phyloP scores from a whole-genome alignment of 2,113 vertebrate genomes.

The Cebidichthys violaceus region DNA sequence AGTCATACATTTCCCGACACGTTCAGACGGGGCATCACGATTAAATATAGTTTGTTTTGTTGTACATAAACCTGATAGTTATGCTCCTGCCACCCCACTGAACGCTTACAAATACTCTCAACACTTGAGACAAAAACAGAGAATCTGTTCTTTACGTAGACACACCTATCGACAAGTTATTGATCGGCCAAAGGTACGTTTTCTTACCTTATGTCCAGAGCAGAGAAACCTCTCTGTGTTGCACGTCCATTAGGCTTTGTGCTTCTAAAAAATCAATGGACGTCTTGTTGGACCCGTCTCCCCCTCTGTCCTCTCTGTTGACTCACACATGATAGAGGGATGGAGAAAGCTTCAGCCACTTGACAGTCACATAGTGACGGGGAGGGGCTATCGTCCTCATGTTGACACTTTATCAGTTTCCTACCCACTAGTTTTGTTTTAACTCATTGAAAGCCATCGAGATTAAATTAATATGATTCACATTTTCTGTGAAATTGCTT shows the following conservation, averaged over 20 bases:
- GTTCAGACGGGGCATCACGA: neutral
- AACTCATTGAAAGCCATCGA: neutral
- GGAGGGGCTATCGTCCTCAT: conserved; percentile 45
- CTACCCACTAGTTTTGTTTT: neutral
- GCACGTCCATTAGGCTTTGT: conserved; percentile 54
- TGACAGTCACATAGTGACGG: conserved; percentile 65
- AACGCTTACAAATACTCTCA: neutral
- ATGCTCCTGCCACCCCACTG: neutral
- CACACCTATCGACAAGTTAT: conserved; percentile 37
- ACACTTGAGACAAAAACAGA: neutral
- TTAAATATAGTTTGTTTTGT: neutral
- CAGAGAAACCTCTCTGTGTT: conserved; percentile 18
- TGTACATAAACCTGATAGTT: neutral
- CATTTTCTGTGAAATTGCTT: neutral
- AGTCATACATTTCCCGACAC: neutral
- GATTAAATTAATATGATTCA: neutral
- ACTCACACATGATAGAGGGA: conserved; percentile 65
- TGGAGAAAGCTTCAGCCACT: conserved; percentile 61
- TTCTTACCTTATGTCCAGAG: conserved; percentile 73
- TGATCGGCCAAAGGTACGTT: conserved; percentile 52
- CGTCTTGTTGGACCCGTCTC: conserved; percentile 34
- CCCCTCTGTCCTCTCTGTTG: conserved; percentile 59
- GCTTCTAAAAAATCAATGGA: conserved; percentile 75
- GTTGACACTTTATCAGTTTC: neutral
- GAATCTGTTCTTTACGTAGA: conserved; percentile 1